Base-by-base conservation (phyloP, 2,113 vertebrate genomes). In the Onychostruthus taczanowskii region DNA sequence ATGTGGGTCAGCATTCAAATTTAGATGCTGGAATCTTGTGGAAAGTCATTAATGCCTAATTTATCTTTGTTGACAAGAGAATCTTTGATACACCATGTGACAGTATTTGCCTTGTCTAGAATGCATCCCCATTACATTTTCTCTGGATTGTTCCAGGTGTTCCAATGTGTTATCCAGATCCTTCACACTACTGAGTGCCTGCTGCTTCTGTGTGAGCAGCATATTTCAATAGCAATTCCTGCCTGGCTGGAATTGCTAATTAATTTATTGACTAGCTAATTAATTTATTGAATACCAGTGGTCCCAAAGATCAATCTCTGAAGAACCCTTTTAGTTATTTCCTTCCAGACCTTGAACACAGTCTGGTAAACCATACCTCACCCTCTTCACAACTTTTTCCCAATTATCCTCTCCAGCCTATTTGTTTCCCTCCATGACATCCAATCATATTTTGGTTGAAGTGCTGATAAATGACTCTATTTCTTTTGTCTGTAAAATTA, bases 401-500 rank as follows among this genome's bases (percentile, higher is more conserved):
- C 76, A 15, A 39, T 83, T 43, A 35, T 23, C 8, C 16, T 74
- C 79, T 92, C 21, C 64, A 88, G 43, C 46, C 35, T 50, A 39
- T 77, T 35, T 52, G 21, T 83, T 93, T 94, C 46, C 26, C 46
- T n/a, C 16, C 35, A 41, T 31, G 55, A 47, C 59, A 84, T 62
- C 59, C 68, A 66, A 30, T 90, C 55, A 12, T 24, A 50, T 73
- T 95, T 95, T 92, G 44, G 61, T 39, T 95, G 53, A 88, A 64
- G 62, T 61, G n/a, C 53, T 88, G 59, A 89, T 75, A 68, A 84
- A 94, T 87, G 1, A 47, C 63, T 66, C 64, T 43, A 47, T 90
- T 95, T 95, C 12, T 66, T 88, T 80, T 92, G 53, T 53, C 70
- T 77, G 16, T 81, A 77, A 93, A 94, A 93, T 95, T 77, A 92